These are phyloP conservation scores for Ranitomeya variabilis DNA, from an alignment of 2,113 vertebrate genomes.

Conservation along the genomic window DNA sequence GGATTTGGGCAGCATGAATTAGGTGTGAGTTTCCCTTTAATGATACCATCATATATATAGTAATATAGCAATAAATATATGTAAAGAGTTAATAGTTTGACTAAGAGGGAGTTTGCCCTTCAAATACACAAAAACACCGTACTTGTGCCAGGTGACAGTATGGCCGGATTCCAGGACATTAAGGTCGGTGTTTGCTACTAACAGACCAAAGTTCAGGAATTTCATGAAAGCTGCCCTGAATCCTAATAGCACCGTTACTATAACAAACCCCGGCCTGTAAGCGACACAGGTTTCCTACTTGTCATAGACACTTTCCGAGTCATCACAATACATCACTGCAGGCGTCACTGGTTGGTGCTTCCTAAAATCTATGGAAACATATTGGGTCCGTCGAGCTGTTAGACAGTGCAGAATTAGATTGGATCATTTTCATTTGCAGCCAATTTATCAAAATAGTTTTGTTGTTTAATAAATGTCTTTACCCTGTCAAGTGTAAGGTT, in stretches of 20 bases:
- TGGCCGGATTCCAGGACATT: slow-evolving; percentile 6
- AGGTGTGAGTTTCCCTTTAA: too few species aligned
- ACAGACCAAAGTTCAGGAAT: slow-evolving; percentile 48
- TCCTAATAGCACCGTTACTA: neutral
- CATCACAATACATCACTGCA: neutral
- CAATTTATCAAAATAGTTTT: too few species aligned
- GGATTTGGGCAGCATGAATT: too few species aligned
- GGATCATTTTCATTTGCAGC: too few species aligned
- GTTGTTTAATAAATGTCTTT: too few species aligned
- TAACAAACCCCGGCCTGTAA: neutral
- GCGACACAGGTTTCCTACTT: neutral
- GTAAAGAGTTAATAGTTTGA: neutral
- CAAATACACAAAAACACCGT: slow-evolving; percentile 29
- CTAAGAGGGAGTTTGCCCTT: slow-evolving; percentile 1
- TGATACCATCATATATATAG: neutral
- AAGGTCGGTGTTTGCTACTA: slow-evolving; percentile 27
- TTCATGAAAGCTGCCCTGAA: slow-evolving; percentile 1
- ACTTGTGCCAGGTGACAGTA: slow-evolving; percentile 39
- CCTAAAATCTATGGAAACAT: neutral
- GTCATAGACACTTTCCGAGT: neutral
- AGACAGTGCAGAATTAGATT: too few species aligned
- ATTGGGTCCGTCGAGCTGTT: too few species aligned
- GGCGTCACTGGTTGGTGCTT: neutral
- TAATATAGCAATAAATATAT: neutral
- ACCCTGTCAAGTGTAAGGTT: too few species aligned